Evolutionary conservation across 2,888 invertebrate genomes (phyloP), one percentile per base, ranked within the genome.

Genomic region (Chrysolina oricalcia): DNA sequence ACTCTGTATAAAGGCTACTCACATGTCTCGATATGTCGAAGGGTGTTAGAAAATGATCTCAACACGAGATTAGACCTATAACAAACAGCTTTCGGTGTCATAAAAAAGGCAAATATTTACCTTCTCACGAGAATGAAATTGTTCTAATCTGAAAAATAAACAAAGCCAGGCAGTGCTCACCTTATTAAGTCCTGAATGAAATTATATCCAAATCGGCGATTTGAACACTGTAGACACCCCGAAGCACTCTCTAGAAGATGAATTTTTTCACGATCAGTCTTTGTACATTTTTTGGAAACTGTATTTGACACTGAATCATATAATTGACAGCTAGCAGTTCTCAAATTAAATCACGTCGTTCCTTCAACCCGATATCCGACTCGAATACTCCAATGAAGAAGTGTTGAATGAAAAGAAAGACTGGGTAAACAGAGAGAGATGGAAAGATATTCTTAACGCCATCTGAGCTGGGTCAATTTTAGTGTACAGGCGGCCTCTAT

Each of bases 71-170:
- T 59, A 23, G 15, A 8, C 59, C 1, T 17, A 59, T n/a, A 59
- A n/a, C 59, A n/a, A 27, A 59, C n/a, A 27, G 6, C 1, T 27
- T 40, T 13, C 40, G 19, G 41, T 56, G 53, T 75, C 53, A 64
- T 72, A 41, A 69, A 48, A 75, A 40, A 21, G 46, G 40, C 65
- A 75, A 75, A 75, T 72, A 75, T 75, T 75, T 72, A 72, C 72
- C 8, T 75, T 72, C 66, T n/a, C 21, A 64, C 43, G 64, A 64
- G 27, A 53, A 64, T 50, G 21, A 41, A 75, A 40, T 67, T 17
- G 65, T 21, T 70, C 48, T 68, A 68, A 72, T 27, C 67, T 46
- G 68, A 65, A 75, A 75, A 75, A 72, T 72, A 75, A 75, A 75
- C 75, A 75, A 72, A 72, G 64, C 69, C 27, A 41, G 11, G 4